Base-by-base conservation (phyloP, 2,888 invertebrate species). In the Nomada fucata region DNA sequence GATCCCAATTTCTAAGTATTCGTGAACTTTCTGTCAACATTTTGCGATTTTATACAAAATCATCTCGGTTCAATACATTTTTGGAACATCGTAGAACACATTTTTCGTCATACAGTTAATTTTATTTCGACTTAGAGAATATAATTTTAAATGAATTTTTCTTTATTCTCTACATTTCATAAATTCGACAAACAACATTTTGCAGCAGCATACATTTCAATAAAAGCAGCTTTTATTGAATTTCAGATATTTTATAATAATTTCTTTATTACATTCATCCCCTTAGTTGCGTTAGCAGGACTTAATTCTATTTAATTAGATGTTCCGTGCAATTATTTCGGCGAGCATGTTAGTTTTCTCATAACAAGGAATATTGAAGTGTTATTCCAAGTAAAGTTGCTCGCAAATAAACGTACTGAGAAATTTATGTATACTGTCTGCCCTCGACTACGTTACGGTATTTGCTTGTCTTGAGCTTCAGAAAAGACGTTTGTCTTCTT, bases 341-440 rank as follows among this genome's bases (percentile, higher is more conserved):
- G 26, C n/a, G 15, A 60, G 20, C 26, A 2, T 26, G 44, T 60
- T 36, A 5, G 3, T 20, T 60, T n/a, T 15, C 52, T 23, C 29
- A 20, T 15, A 18, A 29, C 52, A 44, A 9, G n/a, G 15, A 36
- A 23, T 7, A 11, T 23, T 23, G 53, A 53, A 52, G 9, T n/a
- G 63, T 42, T 63, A 42, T 50, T 53, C 42, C 13, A 63, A 23
- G 63, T 23, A 23, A 72, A 42, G 53, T 72, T 71, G n/a, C 57
- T 18, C 9, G n/a, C 52, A 44, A 72, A 72, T 53, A 63, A 71
- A 71, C 26, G 29, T 26, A 63, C 36, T 23, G 13, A 7, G 42
- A 44, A 42, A 42, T 72, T 53, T 23, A 15, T 18, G 15, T 26
- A 42, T 20, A 36, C 60, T 18, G 42, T 53, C 52, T 26, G 23